Percentiles rank a stretch among this genome's conserved stretches.
Evolutionary conservation across 2,888 invertebrate genomes (phyloP).

Genomic region (Campoletis raptor): DNA sequence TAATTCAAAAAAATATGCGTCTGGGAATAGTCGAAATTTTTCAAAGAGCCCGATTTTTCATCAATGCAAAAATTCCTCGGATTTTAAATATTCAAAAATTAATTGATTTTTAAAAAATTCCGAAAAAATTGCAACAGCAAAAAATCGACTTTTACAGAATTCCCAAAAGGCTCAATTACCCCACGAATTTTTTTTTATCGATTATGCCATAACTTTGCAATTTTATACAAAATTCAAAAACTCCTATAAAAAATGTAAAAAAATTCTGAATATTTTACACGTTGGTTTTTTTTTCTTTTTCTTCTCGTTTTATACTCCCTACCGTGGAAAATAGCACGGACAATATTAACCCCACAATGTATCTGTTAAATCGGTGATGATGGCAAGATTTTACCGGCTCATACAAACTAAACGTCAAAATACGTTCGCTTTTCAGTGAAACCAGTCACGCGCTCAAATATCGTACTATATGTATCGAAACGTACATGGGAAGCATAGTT

Average conservation of each 20-base stretch:
- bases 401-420: conserved; percentile 31
- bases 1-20: too few relatives aligned
- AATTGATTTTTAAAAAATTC: too few relatives aligned
- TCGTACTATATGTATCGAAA: background rate
- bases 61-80: too few relatives aligned
- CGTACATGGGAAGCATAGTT: background rate
- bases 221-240: background rate
- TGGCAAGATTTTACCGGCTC: background rate
- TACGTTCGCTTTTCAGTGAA: conserved; percentile 49
- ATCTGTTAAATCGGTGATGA: conserved; percentile 4
- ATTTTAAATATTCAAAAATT: too few relatives aligned
- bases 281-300: background rate
- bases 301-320: background rate
- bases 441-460: conserved; percentile 57
- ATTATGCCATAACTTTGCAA: background rate
- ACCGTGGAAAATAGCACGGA: background rate
- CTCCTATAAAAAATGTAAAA: background rate
- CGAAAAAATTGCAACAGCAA: background rate
- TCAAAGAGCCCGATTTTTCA: too few relatives aligned
- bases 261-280: background rate
- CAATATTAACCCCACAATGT: background rate
- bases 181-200: background rate
- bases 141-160: background rate
- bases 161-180: background rate
- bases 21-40: too few relatives aligned